phyloP scores from a whole-genome alignment of 2,797 vertebrate species.

The Sylvilagus floridanus region DNA sequence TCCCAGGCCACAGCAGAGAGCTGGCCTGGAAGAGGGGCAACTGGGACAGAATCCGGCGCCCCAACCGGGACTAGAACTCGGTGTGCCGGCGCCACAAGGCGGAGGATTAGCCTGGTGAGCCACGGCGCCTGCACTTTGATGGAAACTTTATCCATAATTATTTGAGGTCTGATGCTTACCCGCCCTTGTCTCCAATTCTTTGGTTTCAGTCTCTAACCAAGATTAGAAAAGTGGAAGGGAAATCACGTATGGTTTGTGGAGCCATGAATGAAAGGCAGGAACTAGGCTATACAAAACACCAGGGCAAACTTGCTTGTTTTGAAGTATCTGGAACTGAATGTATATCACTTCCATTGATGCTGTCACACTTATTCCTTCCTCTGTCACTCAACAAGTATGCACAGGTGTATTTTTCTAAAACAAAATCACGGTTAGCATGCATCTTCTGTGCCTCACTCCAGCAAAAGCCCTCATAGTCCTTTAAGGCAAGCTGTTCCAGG shows the following conservation, averaged over 20 bases:
- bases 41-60: too few species aligned
- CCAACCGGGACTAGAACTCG: too few species aligned
- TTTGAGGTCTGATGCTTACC: not conserved
- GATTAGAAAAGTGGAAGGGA: slow-evolving; percentile 17
- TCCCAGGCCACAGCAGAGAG: too few species aligned
- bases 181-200: slow-evolving; percentile 23
- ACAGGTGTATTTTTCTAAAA: not conserved
- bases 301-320: not conserved
- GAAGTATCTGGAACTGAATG: not conserved
- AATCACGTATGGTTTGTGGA: slow-evolving; percentile 36
- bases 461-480: slow-evolving; percentile 17
- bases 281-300: not conserved
- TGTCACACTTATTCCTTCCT: not conserved
- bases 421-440: not conserved
- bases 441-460: not conserved
- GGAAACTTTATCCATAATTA: not conserved
- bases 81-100: too few species aligned
- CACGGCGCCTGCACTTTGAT: too few species aligned
- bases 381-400: not conserved
- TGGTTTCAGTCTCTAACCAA: slow-evolving; percentile 32
- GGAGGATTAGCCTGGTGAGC: too few species aligned
- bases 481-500: not conserved
- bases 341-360: not conserved
- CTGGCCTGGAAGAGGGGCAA: too few species aligned
- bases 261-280: not conserved